Evolutionary conservation across 2,888 invertebrate genomes (phyloP), one percentile per base, ranked within the genome.

Genomic region (Notocelia uddmanniana): DNA sequence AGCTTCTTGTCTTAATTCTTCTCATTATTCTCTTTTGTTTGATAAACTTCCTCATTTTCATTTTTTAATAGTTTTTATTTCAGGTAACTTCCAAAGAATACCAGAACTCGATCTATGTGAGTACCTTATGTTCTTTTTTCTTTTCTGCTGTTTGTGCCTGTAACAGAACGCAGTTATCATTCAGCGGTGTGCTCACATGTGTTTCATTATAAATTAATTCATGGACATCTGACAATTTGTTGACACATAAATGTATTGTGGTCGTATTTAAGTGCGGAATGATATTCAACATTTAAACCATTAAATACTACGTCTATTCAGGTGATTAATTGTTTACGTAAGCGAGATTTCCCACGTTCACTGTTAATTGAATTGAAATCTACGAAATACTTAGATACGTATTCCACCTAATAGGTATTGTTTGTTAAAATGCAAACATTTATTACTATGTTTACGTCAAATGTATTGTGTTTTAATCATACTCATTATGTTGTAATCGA

Each of bases 41-140:
- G 45, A 19, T n/a, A 19, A 19, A 5, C 18, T 19, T 18, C n/a
- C 34, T 18, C 11, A 8, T 62, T 60, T 62, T 72, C 62, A 72
- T 50, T 50, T 67, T 50, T 26, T 13, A 34, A 68, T 23, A 72
- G 72, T 81, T 85, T 85, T 85, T 74, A 79, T 91, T 91, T 82
- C 91, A 91, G 91, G 92, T 91, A 92, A 90, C 89, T 89, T 87
- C 80, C 83, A 83, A 79, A 88, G 86, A 84, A 78, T 83, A 78
- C 85, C 85, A 79, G 86, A 86, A 85, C 84, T 83, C 74, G 85
- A 86, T 79, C 81, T 83, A 83, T 83, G 91, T 91, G 78, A 89
- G 88, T 89, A 83, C 80, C 75, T 78, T 68, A 52, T 23, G 68
- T 68, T 68, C 75, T 58, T 55, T 48, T 68, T 71, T 62, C 67